Evolutionary conservation across 2,888 invertebrate species (phyloP), one percentile per base, ranked within the genome.

Genomic region (Fragum sueziense): DNA sequence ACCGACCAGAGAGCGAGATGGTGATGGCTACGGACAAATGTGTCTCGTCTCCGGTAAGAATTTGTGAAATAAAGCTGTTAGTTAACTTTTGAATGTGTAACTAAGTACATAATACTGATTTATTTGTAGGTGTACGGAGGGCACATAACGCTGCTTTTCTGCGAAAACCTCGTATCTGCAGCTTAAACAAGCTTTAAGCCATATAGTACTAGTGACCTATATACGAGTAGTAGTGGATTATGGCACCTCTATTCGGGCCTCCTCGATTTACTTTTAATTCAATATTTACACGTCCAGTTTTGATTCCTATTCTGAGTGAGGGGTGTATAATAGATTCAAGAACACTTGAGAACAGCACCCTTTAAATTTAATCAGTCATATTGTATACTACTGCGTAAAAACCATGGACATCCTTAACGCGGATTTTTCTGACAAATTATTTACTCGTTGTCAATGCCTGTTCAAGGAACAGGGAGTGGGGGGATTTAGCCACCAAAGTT

Each of bases 261-360:
- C 57, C 11, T 22, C 25, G n/a, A 27, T 27, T 20, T 57, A 57
- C 33, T 33, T 17, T 20, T 61, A 31, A 61, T 61, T 61, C 61
- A 61, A 61, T 61, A 61, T 61, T 61, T 61, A 61, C 33, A 33
- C 33, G 20, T 33, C n/a, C 20, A 20, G 33, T 61, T 61, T 61
- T 61, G 61, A 61, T 61, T 61, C 27, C n/a, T 61, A 61, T 33
- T 61, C 9, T 61, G 61, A 33, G 29, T 17, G 61, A 61, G 61
- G 61, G 61, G 31, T 17, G 61, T 61, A 61, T 33, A 61, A 61
- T 61, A 61, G 57, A 11, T 33, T 61, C 29, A 61, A 61, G 61
- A 3, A 22, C 61, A n/a, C 61, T 61, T 61, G 6, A n/a, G 20
- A 7, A 33, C 33, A 20, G n/a, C n/a, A 33, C 33, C 4, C 9